A percentile compares a stretch with the other conserved stretches of the same genome.
Conservation (phyloP, 2,797 vertebrate species). For the Argya squamiceps region DNA sequence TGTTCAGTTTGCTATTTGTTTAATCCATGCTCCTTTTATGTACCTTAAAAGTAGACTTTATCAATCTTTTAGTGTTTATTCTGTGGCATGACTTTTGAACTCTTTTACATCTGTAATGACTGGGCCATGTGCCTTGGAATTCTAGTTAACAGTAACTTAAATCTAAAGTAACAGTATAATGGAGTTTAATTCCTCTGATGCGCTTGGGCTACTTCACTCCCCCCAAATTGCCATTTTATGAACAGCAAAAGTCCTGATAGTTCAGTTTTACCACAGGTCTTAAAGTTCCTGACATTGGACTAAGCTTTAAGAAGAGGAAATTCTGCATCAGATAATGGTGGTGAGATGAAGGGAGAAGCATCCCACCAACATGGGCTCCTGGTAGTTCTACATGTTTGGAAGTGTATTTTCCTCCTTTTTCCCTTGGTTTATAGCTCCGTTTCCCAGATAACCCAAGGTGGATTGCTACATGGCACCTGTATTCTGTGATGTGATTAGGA, state of each 20-base stretch:
- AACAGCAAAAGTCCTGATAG: background rate
- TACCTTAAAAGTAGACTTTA: background rate
- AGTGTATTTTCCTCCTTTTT: background rate
- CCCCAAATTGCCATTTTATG: background rate
- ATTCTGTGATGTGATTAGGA: background rate
- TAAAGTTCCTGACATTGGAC: background rate
- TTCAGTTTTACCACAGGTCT: background rate
- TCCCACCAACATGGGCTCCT: background rate
- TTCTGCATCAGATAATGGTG: background rate
- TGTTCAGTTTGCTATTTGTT: background rate
- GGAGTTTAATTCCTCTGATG: background rate
- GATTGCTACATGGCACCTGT: background rate
- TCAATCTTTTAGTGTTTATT: background rate
- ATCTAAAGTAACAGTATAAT: background rate
- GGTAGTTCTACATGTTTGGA: background rate
- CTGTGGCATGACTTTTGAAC: background rate
- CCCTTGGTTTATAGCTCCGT: background rate
- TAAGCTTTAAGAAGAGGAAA: background rate
- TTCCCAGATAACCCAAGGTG: background rate
- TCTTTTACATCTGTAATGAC: background rate
- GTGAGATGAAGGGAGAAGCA: background rate
- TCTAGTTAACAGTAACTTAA: background rate
- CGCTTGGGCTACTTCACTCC: background rate
- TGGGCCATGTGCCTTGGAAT: background rate
- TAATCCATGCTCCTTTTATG: background rate